A percentile compares a stretch with the other conserved stretches of the same genome.
Evolutionary conservation across 2,113 vertebrate species (phyloP).

Genomic region (Hippopotamus amphibius): DNA sequence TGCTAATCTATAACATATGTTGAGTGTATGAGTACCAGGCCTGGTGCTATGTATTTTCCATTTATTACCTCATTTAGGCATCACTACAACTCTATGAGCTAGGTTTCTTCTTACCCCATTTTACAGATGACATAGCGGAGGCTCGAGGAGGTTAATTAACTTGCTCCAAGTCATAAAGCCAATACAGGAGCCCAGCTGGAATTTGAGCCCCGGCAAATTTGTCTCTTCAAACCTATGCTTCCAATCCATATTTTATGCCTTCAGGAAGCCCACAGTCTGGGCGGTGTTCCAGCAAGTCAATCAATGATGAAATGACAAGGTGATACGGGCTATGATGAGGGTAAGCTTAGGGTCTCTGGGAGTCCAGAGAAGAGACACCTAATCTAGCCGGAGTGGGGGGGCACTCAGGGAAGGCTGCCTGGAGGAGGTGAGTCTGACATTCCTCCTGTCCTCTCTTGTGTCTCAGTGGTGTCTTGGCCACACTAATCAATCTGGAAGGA

Average conservation of each 20-base stretch:
- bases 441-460: not conserved
- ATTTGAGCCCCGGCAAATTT: not conserved
- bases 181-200: not conserved
- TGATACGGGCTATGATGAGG: too few species aligned
- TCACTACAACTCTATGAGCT: not conserved
- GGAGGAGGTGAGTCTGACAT: not conserved
- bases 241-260: not conserved
- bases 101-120: not conserved
- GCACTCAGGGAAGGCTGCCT: not conserved
- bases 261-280: not conserved
- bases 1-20: not conserved
- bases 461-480: not conserved
- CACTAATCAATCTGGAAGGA: not conserved
- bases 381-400: not conserved
- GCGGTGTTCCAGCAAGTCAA: not conserved
- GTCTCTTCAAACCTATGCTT: not conserved
- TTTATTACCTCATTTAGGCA: not conserved
- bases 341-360: not conserved
- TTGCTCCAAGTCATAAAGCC: not conserved
- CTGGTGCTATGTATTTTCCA: not conserved
- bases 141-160: not conserved
- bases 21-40: not conserved
- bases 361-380: not conserved
- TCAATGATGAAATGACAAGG: not conserved
- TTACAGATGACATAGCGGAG: slow-evolving; percentile 46